These are phyloP conservation scores for Salvelinus sp. DNA, from an alignment of 2,113 vertebrate genomes.

Conservation along the genomic window DNA sequence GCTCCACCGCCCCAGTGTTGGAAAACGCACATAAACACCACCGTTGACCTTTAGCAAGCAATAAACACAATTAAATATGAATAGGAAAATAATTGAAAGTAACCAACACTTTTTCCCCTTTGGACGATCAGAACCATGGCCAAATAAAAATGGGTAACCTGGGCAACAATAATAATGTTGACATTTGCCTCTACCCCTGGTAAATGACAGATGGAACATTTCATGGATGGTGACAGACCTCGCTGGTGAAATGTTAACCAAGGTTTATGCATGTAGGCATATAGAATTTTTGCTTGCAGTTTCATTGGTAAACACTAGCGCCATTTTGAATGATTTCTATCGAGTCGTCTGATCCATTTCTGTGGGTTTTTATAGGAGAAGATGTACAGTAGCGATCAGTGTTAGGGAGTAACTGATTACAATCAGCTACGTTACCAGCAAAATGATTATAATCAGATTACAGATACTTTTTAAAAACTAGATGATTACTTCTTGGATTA, in stretches of 20 bases:
- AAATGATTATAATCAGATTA: too few relatives aligned
- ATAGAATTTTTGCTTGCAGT: too few relatives aligned
- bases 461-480: too few relatives aligned
- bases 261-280: conserved; percentile 8
- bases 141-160: not conserved
- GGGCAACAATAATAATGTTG: conserved; percentile 53
- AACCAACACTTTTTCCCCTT: conserved; percentile 49
- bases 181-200: conserved; percentile 54
- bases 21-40: conserved; percentile 69
- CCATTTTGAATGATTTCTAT: too few relatives aligned
- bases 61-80: conserved; percentile 83
- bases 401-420: too few relatives aligned
- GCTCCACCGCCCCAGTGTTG: conserved; percentile 58
- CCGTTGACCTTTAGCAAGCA: conserved; percentile 73
- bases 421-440: too few relatives aligned
- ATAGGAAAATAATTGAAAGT: conserved; percentile 81
- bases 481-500: too few relatives aligned
- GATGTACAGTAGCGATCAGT: not conserved
- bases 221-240: conserved; percentile 4
- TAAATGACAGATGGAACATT: conserved; percentile 24
- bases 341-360: not conserved
- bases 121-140: conserved; percentile 29
- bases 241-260: not conserved
- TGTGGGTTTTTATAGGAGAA: conserved; percentile 22
- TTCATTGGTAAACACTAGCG: too few relatives aligned